Evolutionary conservation across 2,888 invertebrate species (phyloP).

Genomic region (Megaustenia siamemsis): DNA sequence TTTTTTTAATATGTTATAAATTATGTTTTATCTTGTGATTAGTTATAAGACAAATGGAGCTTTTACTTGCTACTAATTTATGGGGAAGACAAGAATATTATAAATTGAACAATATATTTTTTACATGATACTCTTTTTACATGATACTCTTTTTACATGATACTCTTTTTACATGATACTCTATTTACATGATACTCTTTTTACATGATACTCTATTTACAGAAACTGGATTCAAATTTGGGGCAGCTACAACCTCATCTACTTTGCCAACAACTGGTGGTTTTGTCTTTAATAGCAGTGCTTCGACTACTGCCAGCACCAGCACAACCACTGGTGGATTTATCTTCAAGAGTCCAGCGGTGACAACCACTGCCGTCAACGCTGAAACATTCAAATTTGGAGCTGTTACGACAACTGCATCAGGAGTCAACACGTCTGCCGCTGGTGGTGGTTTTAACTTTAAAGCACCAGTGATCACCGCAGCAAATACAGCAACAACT

Average conservation of each 20-base stretch:
- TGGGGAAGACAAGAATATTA: background rate
- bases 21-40: too few relatives aligned
- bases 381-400: constrained; percentile 56
- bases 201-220: too few relatives aligned
- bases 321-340: constrained; percentile 45
- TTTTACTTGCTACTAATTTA: too few relatives aligned
- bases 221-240: constrained; percentile 61
- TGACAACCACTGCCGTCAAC: background rate
- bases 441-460: constrained; percentile 18
- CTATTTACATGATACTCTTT: too few relatives aligned
- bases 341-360: constrained; percentile 26
- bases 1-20: too few relatives aligned
- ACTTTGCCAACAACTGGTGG: constrained; percentile 45
- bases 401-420: constrained; percentile 27
- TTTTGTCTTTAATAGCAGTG: constrained; percentile 30
- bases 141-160: too few relatives aligned
- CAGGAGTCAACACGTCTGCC: constrained; percentile 6
- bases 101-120: background rate
- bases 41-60: too few relatives aligned
- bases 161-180: too few relatives aligned
- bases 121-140: too few relatives aligned
- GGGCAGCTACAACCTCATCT: constrained; percentile 47
- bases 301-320: constrained; percentile 14
- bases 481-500: background rate
- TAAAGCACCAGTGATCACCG: background rate